A percentile compares a stretch with the other conserved stretches of the same genome.
Evolutionary conservation across 1,140 invertebrate species (phyloP).

Genomic region (Andrena cerasifolii): DNA sequence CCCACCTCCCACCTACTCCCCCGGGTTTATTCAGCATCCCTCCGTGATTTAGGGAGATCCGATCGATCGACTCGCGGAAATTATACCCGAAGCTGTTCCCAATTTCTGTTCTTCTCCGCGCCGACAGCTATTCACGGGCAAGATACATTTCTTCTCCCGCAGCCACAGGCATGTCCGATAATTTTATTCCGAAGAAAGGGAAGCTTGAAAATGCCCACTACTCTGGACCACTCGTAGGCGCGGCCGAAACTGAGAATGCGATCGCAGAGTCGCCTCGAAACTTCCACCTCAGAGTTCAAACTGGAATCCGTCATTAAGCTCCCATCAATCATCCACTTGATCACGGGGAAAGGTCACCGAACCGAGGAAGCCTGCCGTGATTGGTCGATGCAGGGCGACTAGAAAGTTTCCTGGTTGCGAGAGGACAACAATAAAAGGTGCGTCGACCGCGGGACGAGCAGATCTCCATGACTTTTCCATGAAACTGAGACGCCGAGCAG

Average conservation of each 20-base stretch:
- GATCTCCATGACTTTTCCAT: conserved; percentile 39
- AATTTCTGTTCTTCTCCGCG: neutral
- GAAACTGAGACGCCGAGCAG: conserved; percentile 21
- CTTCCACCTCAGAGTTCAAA: no score
- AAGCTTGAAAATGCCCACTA: no score
- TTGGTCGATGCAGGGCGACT: neutral
- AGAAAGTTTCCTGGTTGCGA: neutral
- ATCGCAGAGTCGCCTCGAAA: no score
- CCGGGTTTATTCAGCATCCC: conserved; percentile 48
- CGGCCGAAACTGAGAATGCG: no score
- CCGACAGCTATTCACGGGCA: no score
- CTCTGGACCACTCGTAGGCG: no score
- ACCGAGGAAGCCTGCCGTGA: neutral
- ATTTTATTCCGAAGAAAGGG: no score
- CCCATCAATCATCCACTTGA: no score
- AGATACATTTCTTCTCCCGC: no score
- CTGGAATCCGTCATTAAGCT: no score
- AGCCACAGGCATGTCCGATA: no score
- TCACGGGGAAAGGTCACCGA: no score
- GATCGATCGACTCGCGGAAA: conserved; percentile 40
- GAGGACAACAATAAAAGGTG: neutral
- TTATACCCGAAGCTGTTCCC: neutral
- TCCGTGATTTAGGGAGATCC: conserved; percentile 47
- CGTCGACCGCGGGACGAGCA: conserved; percentile 11
- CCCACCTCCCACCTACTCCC: conserved; percentile 36